Evolutionary conservation across 2,888 invertebrate species (phyloP).

Genomic region (Papilio demoleus): DNA sequence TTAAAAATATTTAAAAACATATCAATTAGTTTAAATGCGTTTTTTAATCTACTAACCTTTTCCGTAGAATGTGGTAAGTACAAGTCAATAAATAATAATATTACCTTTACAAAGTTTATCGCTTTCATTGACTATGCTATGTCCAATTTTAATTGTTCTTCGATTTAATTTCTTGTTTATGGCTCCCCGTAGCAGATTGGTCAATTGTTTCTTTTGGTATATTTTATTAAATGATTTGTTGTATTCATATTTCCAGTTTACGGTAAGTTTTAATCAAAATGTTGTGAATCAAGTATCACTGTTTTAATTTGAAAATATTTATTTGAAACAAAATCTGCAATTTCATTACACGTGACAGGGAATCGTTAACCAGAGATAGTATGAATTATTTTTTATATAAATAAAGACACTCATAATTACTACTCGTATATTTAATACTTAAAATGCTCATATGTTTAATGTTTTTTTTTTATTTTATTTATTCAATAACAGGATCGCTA

Average conservation of each 20-base stretch:
- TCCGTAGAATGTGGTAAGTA: constrained; percentile 31
- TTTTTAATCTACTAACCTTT: background rate
- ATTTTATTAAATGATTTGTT: background rate
- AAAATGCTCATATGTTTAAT: no score
- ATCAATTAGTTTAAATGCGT: no score
- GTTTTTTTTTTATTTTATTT: background rate
- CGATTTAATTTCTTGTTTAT: no score
- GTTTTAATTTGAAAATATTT: no score
- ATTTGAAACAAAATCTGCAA: no score
- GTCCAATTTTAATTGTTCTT: background rate
- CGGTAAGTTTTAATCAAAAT: constrained; percentile 1
- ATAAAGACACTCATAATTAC: no score
- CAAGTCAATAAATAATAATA: background rate
- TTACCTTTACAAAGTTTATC: background rate
- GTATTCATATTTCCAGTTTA: background rate
- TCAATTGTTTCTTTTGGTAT: no score
- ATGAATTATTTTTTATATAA: no score
- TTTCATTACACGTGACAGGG: no score
- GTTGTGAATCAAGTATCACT: no score
- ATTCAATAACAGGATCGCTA: constrained; percentile 25
- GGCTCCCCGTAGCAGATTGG: no score
- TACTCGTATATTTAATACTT: background rate
- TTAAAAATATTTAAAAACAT: background rate
- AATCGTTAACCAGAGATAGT: no score
- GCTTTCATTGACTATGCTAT: background rate